These are phyloP conservation scores for Pectinophora gossypiella DNA, from an alignment of 1,140 invertebrate genomes.

Conservation along the genomic window DNA sequence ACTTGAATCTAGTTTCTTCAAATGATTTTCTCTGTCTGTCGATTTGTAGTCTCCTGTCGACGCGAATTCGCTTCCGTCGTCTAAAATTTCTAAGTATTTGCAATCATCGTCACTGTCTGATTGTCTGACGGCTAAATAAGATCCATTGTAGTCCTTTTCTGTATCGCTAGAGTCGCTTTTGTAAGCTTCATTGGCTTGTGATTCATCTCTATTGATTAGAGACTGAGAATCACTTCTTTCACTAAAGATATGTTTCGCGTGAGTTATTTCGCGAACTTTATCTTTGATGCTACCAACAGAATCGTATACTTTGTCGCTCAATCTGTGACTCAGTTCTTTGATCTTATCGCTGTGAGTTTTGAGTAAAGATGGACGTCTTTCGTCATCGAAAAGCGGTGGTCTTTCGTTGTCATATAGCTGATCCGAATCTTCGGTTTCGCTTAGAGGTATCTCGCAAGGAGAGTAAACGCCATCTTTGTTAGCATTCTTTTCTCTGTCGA, in stretches of 20 bases:
- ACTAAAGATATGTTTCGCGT: conserved; percentile 36
- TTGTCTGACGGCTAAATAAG: conserved; percentile 36
- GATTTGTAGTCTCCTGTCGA: conserved; percentile 14
- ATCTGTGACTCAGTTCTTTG: conserved; percentile 45
- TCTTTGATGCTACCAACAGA: conserved; percentile 44
- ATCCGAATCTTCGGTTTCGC: conserved; percentile 36
- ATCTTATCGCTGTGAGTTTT: conserved; percentile 51
- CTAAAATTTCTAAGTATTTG: conserved; percentile 63
- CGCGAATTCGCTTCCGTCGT: conserved; percentile 61
- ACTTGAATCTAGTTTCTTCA: conserved; percentile 15
- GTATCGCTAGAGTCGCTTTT: conserved; percentile 42
- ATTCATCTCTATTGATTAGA: conserved; percentile 11
- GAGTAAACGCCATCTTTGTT: conserved; percentile 41
- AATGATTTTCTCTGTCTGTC: conserved; percentile 10
- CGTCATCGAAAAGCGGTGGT: conserved; percentile 19
- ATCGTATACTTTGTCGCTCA: conserved; percentile 51
- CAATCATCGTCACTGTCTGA: conserved; percentile 55
- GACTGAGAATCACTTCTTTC: conserved; percentile 36
- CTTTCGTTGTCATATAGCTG: conserved; percentile 18
- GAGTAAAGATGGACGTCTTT: conserved; percentile 30
- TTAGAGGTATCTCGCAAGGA: conserved; percentile 58
- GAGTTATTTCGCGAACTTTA: conserved; percentile 37
- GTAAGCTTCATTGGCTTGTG: conserved; percentile 29
- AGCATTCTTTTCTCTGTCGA: conserved; percentile 30
- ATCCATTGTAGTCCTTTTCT: conserved; percentile 19